phyloP scores from a whole-genome alignment of 2,113 vertebrate species.

The Cinclus cinclus region DNA sequence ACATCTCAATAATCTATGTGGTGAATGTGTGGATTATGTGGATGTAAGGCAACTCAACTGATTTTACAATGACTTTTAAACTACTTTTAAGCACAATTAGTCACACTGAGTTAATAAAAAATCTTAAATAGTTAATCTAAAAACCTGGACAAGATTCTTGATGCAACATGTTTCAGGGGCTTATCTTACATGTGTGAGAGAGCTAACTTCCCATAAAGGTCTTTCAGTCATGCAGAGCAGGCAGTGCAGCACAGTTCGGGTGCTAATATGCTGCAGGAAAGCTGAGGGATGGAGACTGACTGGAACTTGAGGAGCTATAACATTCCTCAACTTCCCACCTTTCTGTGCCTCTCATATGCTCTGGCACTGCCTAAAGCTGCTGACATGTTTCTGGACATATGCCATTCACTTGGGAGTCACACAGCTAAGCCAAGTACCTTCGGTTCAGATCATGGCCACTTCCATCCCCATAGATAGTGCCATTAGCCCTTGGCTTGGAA shows the following conservation, averaged over 20 bases:
- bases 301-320: not conserved
- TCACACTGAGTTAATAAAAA: not conserved
- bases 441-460: not conserved
- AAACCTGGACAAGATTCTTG: not conserved
- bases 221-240: not conserved
- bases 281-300: not conserved
- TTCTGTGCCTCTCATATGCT: not conserved
- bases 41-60: not conserved
- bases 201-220: not conserved
- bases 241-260: accelerated
- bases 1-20: not conserved
- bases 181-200: not conserved
- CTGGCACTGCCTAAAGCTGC: not conserved
- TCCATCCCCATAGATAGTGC: not conserved
- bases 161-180: not conserved
- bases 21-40: not conserved
- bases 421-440: not conserved
- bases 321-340: not conserved
- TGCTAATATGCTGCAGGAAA: not conserved
- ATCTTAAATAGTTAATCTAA: not conserved
- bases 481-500: constrained; percentile 22
- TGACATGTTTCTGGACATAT: not conserved
- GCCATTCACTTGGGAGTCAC: not conserved
- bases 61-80: not conserved
- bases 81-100: not conserved